Conservation (phyloP, 2,888 invertebrate species). For the Beris chalybata region DNA sequence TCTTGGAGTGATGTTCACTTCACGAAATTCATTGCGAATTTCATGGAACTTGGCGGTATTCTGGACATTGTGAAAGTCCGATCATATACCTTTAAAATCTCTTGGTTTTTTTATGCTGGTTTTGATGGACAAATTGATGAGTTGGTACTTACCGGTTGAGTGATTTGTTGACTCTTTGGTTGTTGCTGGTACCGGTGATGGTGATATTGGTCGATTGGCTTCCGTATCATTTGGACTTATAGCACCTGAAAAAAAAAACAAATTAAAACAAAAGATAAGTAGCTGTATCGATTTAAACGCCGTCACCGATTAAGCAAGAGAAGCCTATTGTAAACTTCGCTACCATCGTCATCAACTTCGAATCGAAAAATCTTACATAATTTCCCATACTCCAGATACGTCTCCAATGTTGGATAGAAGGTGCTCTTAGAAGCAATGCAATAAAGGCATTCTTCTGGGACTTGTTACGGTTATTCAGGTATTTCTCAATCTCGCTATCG, state of each 20-base stretch:
- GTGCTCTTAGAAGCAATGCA: slow-evolving; percentile 6
- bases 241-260: slow-evolving; percentile 24
- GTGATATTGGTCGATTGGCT: slow-evolving; percentile 3
- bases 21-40: too few relatives aligned
- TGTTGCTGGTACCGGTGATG: slow-evolving; percentile 10
- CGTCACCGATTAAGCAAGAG: background rate
- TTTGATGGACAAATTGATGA: background rate
- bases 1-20: too few relatives aligned
- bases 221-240: slow-evolving; percentile 4
- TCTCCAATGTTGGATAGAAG: background rate
- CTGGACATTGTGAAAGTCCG: too few relatives aligned
- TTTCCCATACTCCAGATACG: slow-evolving; percentile 9
- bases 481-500: background rate
- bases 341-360: background rate
- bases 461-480: slow-evolving; percentile 12
- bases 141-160: slow-evolving; percentile 13
- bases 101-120: too few relatives aligned
- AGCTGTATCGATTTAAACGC: background rate
- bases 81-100: too few relatives aligned
- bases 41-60: too few relatives aligned
- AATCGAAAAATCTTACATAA: too few relatives aligned
- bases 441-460: slow-evolving; percentile 10
- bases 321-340: background rate
- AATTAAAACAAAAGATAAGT: background rate
- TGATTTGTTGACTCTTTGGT: slow-evolving; percentile 18